phyloP scores from a whole-genome alignment of 2,113 vertebrate genomes.

The Pelecanus crispus region DNA sequence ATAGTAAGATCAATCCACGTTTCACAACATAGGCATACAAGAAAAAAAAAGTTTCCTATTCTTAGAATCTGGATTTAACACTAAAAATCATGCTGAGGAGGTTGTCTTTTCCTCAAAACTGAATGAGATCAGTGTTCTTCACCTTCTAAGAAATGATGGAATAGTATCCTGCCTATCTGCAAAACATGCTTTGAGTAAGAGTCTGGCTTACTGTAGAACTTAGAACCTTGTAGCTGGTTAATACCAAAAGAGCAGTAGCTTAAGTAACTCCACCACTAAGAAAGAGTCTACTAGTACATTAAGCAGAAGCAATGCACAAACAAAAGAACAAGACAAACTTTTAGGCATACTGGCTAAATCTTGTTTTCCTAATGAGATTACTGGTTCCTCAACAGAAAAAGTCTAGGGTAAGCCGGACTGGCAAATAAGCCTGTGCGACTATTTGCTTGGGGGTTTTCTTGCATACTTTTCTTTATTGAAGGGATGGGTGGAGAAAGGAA shows the following conservation, averaged over 20 bases:
- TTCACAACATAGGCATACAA: neutral
- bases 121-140: neutral
- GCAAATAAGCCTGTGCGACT: neutral
- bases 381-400: neutral
- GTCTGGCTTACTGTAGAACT: neutral
- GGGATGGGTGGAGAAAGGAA: slow-evolving; percentile 40
- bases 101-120: neutral
- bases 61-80: neutral
- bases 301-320: neutral
- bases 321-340: neutral
- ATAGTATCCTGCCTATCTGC: neutral
- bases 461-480: slow-evolving; percentile 37
- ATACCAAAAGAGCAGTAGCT: neutral
- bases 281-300: neutral
- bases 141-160: neutral
- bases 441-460: slow-evolving; percentile 19
- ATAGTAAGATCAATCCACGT: neutral
- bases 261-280: neutral
- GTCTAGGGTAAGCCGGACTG: neutral
- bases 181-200: neutral
- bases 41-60: neutral
- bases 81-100: neutral
- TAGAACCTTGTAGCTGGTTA: neutral
- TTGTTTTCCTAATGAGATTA: neutral
- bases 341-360: neutral